Conservation (phyloP, 2,888 invertebrate genomes). For the Tenthredo mesomela region DNA sequence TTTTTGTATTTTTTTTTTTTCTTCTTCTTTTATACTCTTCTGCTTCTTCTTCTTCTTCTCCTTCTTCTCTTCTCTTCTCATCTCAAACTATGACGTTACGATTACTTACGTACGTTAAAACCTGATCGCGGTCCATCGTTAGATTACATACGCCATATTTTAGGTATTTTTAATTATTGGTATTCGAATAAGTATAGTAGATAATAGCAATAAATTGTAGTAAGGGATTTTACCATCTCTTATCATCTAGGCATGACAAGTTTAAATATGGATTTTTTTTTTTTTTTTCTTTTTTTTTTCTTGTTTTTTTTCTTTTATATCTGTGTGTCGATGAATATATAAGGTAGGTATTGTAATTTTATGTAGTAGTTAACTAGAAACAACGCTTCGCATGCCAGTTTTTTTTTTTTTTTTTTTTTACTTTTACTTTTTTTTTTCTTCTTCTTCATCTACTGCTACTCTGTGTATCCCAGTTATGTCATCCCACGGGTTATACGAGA, state of each 20-base stretch:
- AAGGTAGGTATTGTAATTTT: slow-evolving; percentile 66
- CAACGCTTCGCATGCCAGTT: slow-evolving; percentile 66
- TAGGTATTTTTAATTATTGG: slow-evolving; percentile 65
- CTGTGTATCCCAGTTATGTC: slow-evolving; percentile 64
- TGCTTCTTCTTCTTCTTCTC: too few relatives aligned
- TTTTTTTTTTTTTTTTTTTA: slow-evolving; percentile 23
- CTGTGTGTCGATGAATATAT: slow-evolving; percentile 65
- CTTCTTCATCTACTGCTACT: slow-evolving; percentile 62
- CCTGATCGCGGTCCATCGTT: slow-evolving; percentile 39
- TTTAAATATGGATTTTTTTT: slow-evolving; percentile 58
- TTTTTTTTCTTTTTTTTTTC: background rate
- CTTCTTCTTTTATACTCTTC: background rate
- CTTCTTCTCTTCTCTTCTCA: background rate
- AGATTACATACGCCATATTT: slow-evolving; percentile 57
- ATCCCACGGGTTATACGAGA: slow-evolving; percentile 61
- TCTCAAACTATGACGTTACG: slow-evolving; percentile 25
- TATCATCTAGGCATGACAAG: slow-evolving; percentile 75
- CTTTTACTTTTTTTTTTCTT: slow-evolving; percentile 44
- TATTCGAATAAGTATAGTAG: slow-evolving; percentile 74
- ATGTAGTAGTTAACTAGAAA: slow-evolving; percentile 65
- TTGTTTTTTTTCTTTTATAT: slow-evolving; percentile 46
- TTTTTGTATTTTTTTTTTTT: background rate
- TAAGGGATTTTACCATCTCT: slow-evolving; percentile 71
- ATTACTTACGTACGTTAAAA: background rate
- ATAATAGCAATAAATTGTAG: slow-evolving; percentile 75